Percentiles rank a stretch among this genome's conserved stretches.
Evolutionary conservation across 2,113 vertebrate genomes (phyloP).

Genomic region (Climacteris rufus): DNA sequence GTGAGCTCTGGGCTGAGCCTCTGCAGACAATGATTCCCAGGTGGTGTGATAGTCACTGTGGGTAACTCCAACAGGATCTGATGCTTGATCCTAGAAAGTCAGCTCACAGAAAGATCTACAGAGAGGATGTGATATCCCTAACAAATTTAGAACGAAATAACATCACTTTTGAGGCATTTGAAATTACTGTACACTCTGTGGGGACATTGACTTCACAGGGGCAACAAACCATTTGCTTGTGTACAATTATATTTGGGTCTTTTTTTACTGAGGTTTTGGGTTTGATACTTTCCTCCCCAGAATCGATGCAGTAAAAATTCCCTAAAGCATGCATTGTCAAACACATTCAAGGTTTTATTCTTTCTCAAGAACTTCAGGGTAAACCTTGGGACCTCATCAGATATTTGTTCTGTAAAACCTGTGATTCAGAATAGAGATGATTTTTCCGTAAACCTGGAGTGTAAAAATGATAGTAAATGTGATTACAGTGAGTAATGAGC

Average conservation of each 20-base stretch:
- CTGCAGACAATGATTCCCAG: not conserved
- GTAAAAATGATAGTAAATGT: not conserved
- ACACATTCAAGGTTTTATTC: not conserved
- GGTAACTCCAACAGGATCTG: not conserved
- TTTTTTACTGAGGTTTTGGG: not conserved
- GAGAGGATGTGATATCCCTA: not conserved
- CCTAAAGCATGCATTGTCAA: not conserved
- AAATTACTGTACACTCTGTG: not conserved
- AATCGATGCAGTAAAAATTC: not conserved
- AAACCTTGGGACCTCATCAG: not conserved
- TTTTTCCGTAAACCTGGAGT: not conserved
- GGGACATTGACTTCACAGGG: not conserved
- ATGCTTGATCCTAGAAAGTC: not conserved
- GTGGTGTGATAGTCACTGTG: not conserved
- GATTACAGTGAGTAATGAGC: not conserved
- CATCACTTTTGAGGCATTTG: not conserved
- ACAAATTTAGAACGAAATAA: not conserved
- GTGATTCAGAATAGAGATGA: not conserved
- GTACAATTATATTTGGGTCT: not conserved
- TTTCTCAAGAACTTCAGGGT: not conserved
- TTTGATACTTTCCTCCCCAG: not conserved
- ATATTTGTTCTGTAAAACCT: not conserved
- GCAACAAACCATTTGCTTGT: fast-evolving
- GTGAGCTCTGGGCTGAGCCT: not conserved
- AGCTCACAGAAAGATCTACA: not conserved